Evolutionary conservation across 1,140 invertebrate genomes (phyloP).

Genomic region (Trichonephila clavata): DNA sequence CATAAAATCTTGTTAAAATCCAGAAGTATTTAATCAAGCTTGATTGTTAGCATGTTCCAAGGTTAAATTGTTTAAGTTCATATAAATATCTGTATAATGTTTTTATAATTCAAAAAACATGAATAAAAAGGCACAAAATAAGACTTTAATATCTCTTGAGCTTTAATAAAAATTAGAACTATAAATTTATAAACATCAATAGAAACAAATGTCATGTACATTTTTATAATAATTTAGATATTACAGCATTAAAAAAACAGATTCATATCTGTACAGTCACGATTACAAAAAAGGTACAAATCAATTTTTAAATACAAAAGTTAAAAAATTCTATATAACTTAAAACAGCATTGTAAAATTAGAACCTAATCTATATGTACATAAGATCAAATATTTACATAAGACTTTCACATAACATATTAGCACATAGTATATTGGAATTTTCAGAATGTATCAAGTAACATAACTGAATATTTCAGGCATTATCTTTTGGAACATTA

Average conservation of each 20-base stretch:
- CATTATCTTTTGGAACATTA: conserved; percentile 33
- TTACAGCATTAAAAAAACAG: background rate
- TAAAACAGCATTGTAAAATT: background rate
- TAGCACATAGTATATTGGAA: background rate
- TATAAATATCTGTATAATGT: background rate
- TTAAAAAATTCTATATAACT: conserved; percentile 27
- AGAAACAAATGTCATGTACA: background rate
- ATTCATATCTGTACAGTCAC: conserved; percentile 9
- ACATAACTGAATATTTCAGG: background rate
- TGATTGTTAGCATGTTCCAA: no score
- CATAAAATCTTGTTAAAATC: no score
- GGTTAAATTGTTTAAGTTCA: no score
- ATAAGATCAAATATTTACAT: conserved; percentile 68
- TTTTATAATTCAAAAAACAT: conserved; percentile 15
- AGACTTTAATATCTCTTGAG: background rate
- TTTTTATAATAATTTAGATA: background rate
- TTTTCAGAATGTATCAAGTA: background rate
- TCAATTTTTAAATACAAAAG: conserved; percentile 24
- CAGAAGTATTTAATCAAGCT: no score
- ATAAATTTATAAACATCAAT: background rate
- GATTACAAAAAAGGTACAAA: conserved; percentile 25
- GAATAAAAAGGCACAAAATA: conserved; percentile 10
- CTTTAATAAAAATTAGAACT: conserved; percentile 9
- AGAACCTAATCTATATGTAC: conserved; percentile 38
- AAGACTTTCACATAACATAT: conserved; percentile 12